phyloP scores from a whole-genome alignment of 1,140 invertebrate genomes.

The Mercenaria mercenaria region DNA sequence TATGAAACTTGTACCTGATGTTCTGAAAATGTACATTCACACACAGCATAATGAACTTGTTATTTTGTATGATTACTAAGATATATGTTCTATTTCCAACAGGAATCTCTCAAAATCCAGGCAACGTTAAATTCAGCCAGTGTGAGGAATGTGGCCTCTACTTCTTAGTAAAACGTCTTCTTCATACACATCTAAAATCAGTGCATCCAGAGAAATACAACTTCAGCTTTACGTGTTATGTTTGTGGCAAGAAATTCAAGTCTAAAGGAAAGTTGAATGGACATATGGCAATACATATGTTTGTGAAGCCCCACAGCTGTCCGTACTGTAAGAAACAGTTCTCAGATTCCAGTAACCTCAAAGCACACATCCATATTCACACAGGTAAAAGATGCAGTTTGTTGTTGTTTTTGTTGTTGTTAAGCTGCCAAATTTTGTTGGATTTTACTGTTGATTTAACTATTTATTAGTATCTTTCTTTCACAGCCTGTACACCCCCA shows the following conservation, averaged over 20 bases:
- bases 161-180: constrained; percentile 20
- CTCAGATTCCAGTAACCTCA: constrained; percentile 76
- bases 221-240: constrained; percentile 60
- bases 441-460: background rate
- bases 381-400: constrained; percentile 77
- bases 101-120: constrained; percentile 61
- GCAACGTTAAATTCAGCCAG: constrained; percentile 47
- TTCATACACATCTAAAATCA: constrained; percentile 21
- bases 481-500: no score
- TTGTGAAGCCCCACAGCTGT: constrained; percentile 74
- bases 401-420: background rate
- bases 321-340: constrained; percentile 75
- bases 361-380: constrained; percentile 73
- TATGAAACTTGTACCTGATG: no score
- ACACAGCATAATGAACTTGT: no score
- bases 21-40: no score
- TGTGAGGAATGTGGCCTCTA: constrained; percentile 50
- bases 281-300: constrained; percentile 74
- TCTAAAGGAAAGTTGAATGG: constrained; percentile 71
- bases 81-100: no score
- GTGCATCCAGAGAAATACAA: constrained; percentile 54
- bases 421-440: background rate
- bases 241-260: constrained; percentile 70
- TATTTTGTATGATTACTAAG: no score
- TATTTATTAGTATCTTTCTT: no score